Evolutionary conservation across 2,888 invertebrate species (phyloP), one percentile per base, ranked within the genome.

Genomic region (Rambutsinella grinnellia): DNA sequence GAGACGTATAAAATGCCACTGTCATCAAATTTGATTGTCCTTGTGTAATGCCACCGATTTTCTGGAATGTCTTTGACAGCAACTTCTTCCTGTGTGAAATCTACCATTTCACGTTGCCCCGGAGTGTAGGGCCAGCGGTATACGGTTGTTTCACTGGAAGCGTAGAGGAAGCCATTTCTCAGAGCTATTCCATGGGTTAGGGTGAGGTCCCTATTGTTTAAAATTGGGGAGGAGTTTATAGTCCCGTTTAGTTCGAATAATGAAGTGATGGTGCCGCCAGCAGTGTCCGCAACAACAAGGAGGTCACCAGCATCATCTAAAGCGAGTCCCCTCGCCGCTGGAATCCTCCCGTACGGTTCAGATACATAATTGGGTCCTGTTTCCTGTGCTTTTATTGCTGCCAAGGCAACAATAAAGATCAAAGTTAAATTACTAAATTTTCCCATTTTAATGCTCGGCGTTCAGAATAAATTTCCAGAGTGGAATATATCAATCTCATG

Each of bases 121-220:
- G 81, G 58, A 17, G 17, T 57, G 65, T 83, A 83, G 13, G 79
- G 76, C 81, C 81, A 82, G 2, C 83, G 61, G 17, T 78, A 76
- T 17, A 83, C 79, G 3, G 51, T 54, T 2, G 70, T 47, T 3
- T 62, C 5, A 36, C 66, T 69, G 24, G 79, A 79, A 8, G 81
- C 81, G 56, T 83, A 83, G 19, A 83, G 27, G 28, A 26, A 83
- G 1, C 78, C 79, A 6, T 56, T 10, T 3, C 56, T 28, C 36
- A 62, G 76, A 0, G 77, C 70, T n/a, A 83, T 21, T 3, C 81
- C 81, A 51, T 83, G 83, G 27, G 76, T 82, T 2, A 76, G 51
- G 10, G 54, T 28, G 0, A 79, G 56, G 8, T 27, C 61, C 1
- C 51, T 21, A 24, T 27, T 68, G 36, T 60, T 47, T 10, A 80